Base-by-base conservation (phyloP, 2,113 vertebrate genomes). In the Fukomys damarensis region DNA sequence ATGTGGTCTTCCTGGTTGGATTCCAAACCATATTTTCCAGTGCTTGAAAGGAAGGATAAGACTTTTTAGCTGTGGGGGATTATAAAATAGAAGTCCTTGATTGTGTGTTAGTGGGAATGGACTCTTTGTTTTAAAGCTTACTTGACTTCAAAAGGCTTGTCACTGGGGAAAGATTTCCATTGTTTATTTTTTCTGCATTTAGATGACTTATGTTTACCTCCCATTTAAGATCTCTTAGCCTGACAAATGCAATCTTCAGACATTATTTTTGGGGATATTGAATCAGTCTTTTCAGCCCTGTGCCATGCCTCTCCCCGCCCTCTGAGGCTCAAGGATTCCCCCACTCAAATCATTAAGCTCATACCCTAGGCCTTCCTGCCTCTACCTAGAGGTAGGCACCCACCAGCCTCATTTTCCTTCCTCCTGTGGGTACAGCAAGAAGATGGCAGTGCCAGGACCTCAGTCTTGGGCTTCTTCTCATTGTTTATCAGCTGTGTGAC, bases 41-140 rank as follows among this genome's bases (percentile, higher is more conserved):
- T 1, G 43, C 52, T 93, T 91, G 49, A 94, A 92, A 91, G 56
- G 32, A 85, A 91, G 41, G 54, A 22, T 76, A 85, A 94, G 16
- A 76, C 10, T 22, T 61, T 46, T 84, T 5, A 86, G 49, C 38
- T 91, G 35, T 49, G 35, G 32, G 13, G 12, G 68, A 72, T 95
- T 90, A 77, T 88, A 86, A 91, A 95, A 72, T 6, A 7, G 54
- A 93, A 68, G 32, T 56, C 52, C 43, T 24, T 91, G 41, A 77
- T 81, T 83, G 82, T 85, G 35, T 70, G 35, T 56, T 43, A 19
- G 54, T 43, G 76, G 41, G 28, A 91, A 65, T 46, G 16, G 26
- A 54, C 66, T 88, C 63, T 72, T 77, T 94, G 61, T 93, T 66
- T 88, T 86, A 72, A 77, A 89, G n/a, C 22, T 86, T 85, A 87